Evolutionary conservation across 64 coral and sea anemone species (phyloP).

Genomic region (Astreopora myriophthalma): DNA sequence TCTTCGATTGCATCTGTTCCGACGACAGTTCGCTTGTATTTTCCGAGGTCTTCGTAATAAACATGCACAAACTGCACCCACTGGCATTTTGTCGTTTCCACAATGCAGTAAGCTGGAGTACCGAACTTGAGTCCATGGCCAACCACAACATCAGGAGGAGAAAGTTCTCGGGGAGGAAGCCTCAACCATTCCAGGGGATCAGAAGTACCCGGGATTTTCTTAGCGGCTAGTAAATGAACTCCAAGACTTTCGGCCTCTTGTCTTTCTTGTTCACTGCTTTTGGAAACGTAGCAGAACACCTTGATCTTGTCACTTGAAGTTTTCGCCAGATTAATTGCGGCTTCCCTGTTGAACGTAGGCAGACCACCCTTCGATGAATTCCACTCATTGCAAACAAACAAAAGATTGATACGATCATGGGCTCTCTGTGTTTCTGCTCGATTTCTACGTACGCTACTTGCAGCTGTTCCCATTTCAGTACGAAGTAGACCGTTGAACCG

Average conservation of each 20-base stretch:
- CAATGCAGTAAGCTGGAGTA: not conserved
- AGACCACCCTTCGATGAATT: conserved; percentile 14
- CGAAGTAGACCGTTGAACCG: too few species aligned
- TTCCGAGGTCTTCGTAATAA: not conserved
- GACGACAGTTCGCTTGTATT: not conserved
- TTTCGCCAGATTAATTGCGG: conserved; percentile 2
- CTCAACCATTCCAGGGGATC: not conserved
- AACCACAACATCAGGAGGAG: conserved; percentile 1
- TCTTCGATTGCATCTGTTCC: conserved; percentile 17
- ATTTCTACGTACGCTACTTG: too few species aligned
- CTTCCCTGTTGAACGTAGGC: conserved; percentile 22
- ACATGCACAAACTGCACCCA: conserved; percentile 58
- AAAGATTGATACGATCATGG: too few species aligned
- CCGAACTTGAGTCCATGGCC: conserved; percentile 49
- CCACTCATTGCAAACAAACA: conserved; percentile 43
- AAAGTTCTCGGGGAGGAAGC: not conserved
- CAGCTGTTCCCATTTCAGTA: too few species aligned
- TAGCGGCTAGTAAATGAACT: not conserved
- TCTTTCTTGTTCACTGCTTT: not conserved
- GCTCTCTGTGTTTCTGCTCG: too few species aligned
- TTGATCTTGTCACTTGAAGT: not conserved
- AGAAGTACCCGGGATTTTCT: not conserved
- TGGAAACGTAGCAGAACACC: conserved; percentile 40
- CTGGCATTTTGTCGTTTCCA: not conserved
- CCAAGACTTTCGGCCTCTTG: not conserved